Evolutionary conservation across 1,140 invertebrate genomes (phyloP).

Genomic region (Calliphora vicina): DNA sequence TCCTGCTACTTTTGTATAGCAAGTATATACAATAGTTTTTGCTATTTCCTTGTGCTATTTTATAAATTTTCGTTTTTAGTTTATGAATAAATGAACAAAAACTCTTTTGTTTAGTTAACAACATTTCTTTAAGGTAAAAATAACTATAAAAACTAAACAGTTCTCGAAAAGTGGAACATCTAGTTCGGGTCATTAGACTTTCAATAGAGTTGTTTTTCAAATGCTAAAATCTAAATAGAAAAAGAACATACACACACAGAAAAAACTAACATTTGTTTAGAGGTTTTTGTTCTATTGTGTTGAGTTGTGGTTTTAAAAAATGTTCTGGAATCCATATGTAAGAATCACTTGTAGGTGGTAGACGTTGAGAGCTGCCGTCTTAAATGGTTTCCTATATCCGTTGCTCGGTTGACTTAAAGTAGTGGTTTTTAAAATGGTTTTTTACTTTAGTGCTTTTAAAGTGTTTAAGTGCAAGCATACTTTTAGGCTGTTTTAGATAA

Average conservation of each 20-base stretch:
- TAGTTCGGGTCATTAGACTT: neutral
- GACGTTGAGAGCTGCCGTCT: neutral
- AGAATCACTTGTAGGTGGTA: neutral
- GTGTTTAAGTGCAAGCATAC: neutral
- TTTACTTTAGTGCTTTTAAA: neutral
- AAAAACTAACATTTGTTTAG: no score
- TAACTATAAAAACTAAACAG: no score
- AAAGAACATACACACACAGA: neutral
- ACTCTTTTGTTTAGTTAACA: neutral
- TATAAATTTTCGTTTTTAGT: no score
- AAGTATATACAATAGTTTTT: no score
- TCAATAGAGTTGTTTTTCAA: neutral
- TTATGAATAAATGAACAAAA: neutral
- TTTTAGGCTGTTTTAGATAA: neutral
- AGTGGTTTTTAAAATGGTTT: neutral
- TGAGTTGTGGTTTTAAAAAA: neutral
- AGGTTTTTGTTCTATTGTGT: no score
- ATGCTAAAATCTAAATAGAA: neutral
- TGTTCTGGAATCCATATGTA: neutral
- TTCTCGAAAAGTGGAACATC: neutral
- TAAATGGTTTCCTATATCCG: neutral
- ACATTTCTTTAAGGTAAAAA: neutral
- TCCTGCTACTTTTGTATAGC: no score
- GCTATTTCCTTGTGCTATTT: no score
- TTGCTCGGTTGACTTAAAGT: neutral